Base-by-base conservation (phyloP, 2,797 vertebrate species). In the Toxotes lorentzi region DNA sequence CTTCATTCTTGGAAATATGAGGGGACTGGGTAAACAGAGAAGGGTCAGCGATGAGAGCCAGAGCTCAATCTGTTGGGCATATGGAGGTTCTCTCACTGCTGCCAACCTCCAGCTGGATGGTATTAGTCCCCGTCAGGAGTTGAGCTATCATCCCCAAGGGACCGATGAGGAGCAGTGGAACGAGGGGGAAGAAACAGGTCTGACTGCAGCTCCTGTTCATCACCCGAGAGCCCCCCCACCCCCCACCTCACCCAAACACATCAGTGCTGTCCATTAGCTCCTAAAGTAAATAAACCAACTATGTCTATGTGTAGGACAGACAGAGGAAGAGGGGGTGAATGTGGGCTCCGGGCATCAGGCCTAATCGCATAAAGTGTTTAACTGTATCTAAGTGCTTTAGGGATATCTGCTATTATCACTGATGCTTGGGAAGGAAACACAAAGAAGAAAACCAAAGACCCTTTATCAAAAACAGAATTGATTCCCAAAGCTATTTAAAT, bases 61-160 rank as follows among this genome's bases (percentile, higher is more conserved):
- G 14, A 83, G 70, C 34, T 70, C 73, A 86, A 88, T 91, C 89
- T 90, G 78, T 75, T 81, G 61, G 84, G 79, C 90, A 93, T 91
- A 88, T 92, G 89, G 88, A 87, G 79, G 72, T 47, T 83, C 61
- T 81, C 75, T 86, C 74, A 50, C 53, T 84, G 70, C 74, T 89
- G 81, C 86, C 82, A 85, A 65, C 73, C 76, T 85, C 87, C 91
- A 94, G 91, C 91, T 94, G 94, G 89, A 92, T 73, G 59, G 84
- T 78, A 81, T 93, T 93, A 92, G 80, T 63, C 84, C 81, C 61
- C 82, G 78, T 79, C 73, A 61, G 64, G 72, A 80, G 82, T 76
- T 81, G 69, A 89, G 82, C 85, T 85, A 84, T 86, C 84, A 76
- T 84, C 78, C 92, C 86, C 70, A 14, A 61, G 89, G 89, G 92